These are phyloP conservation scores for Rhagologus leucostigma DNA, from an alignment of 2,113 vertebrate species.

Conservation along the genomic window DNA sequence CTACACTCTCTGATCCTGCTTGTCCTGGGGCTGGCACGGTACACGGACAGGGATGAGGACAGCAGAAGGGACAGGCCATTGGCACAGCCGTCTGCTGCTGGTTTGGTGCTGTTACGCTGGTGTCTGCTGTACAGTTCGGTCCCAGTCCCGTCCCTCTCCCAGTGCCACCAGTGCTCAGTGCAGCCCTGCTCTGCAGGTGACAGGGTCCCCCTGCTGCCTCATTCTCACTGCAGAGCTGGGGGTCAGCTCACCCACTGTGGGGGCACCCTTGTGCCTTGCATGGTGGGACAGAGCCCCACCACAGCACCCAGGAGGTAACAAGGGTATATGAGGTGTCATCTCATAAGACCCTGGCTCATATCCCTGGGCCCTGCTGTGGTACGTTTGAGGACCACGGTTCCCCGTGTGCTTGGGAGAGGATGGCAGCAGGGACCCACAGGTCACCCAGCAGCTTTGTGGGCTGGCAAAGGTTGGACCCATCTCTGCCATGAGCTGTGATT, in stretches of 20 bases:
- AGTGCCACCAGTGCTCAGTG: not conserved
- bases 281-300: not conserved
- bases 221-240: not conserved
- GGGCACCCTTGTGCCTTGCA: not conserved
- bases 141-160: not conserved
- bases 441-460: accelerated
- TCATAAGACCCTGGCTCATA: not conserved
- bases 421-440: too few species aligned
- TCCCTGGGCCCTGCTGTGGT: not conserved
- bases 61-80: accelerated
- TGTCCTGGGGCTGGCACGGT: accelerated
- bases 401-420: accelerated
- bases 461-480: not conserved
- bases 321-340: not conserved
- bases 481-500: not conserved
- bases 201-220: not conserved
- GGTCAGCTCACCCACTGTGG: accelerated
- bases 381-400: not conserved
- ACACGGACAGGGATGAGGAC: too few species aligned
- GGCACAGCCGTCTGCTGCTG: not conserved
- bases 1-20: not conserved
- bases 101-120: accelerated
- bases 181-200: not conserved
- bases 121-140: accelerated
- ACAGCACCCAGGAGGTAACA: accelerated